Conservation (phyloP, 2,113 vertebrate species). For the Tichodroma muraria region DNA sequence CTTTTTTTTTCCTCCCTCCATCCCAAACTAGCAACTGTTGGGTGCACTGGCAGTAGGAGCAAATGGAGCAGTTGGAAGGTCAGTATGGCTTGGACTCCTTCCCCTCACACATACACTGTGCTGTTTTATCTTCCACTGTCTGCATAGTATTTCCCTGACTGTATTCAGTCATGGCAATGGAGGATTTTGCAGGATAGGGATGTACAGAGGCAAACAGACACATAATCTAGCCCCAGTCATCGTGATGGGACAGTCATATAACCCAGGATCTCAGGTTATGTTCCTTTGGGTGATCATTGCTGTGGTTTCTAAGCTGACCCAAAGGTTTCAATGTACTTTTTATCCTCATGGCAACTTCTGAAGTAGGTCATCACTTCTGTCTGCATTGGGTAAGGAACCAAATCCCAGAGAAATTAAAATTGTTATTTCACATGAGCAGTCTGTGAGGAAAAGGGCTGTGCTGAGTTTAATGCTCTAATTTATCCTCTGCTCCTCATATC, state of each 20-base stretch:
- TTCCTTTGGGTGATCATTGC: not conserved
- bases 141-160: not conserved
- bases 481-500: not conserved
- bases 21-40: slow-evolving; percentile 81
- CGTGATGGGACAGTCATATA: not conserved
- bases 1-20: not conserved
- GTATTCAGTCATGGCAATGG: fast-evolving
- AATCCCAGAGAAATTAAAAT: not conserved
- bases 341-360: not conserved
- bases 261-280: not conserved
- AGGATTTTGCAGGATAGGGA: not conserved
- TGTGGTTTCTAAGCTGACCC: not conserved
- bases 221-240: not conserved
- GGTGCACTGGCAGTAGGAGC: slow-evolving; percentile 82
- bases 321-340: not conserved
- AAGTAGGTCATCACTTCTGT: not conserved
- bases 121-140: not conserved
- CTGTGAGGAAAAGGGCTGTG: not conserved
- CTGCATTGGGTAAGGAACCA: not conserved
- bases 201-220: not conserved
- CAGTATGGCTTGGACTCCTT: not conserved
- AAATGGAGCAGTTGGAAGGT: slow-evolving; percentile 93
- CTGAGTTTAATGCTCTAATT: not conserved
- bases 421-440: not conserved
- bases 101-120: not conserved